Base-by-base conservation (phyloP, 2,888 invertebrate genomes). In the Ramazzottius varieornatus region DNA sequence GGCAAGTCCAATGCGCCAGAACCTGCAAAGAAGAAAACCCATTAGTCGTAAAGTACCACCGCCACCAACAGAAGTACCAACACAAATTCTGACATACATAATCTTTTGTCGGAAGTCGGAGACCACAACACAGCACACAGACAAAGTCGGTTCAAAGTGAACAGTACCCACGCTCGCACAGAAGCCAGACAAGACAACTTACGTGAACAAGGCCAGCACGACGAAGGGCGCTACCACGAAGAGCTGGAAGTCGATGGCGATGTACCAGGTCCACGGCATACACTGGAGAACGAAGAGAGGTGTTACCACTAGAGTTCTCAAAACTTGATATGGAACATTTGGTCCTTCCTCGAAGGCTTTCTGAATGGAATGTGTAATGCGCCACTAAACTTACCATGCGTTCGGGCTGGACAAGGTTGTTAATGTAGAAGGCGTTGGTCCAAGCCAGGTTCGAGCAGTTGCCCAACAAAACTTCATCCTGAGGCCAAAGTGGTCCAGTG, bases 401-500 rank as follows among this genome's bases (percentile, higher is more conserved):
- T 54, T 54, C 54, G n/a, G 54, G 54, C 54, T 54, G 20, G n/a
- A 54, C 29, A 24, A n/a, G 24, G 29, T 54, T 54, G 29, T 54
- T 54, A 8, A 54, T 29, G 54, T 54, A 54, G 29, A 54, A 54
- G 20, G 54, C 54, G 29, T 54, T 54, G n/a, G 20, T 29, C 54
- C 54, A 54, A 29, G 54, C 54, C 4, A 54, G 29, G 29, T 13
- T 4, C 8, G 54, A 54, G 54, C 54, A 54, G 29, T 54, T 54
- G 20, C 54, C 54, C 20, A 54, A 29, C 29, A 29, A 8, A 8
- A 29, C 54, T 29, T 54, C 65, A 64, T 65, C 46, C 46, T 33
- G 32, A 8, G 65, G 65, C 65, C 65, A 65, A 13, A 65, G 24
- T 20, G 65, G 65, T 33, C 64, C 65, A 46, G 33, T 16, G 32